Conservation (phyloP, 2,888 invertebrate genomes). For the Lithophane leautieri region DNA sequence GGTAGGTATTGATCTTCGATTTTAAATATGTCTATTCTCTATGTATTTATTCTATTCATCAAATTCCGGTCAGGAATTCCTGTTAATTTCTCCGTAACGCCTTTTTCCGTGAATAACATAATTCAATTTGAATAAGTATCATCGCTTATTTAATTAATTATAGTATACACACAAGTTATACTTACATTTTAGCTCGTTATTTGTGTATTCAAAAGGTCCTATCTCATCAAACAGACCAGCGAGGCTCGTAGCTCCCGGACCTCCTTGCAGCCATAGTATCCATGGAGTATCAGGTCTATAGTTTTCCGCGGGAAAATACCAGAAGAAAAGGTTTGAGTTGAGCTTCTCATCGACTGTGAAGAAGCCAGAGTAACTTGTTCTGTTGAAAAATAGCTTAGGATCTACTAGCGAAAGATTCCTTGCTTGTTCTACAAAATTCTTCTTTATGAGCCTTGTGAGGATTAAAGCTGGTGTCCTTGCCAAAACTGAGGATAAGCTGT, state of each 20-base stretch:
- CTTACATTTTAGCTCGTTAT: constrained; percentile 76
- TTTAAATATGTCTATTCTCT: not conserved
- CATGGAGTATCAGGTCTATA: constrained; percentile 90
- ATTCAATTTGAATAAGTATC: not conserved
- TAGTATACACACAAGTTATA: constrained; percentile 19
- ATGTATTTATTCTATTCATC: constrained; percentile 9
- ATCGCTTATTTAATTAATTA: not conserved
- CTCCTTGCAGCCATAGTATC: constrained; percentile 96
- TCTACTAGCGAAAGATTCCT: constrained; percentile 76
- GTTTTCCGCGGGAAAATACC: constrained; percentile 93
- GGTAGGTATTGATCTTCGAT: not conserved
- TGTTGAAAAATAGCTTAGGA: constrained; percentile 76
- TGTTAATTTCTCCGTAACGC: not conserved
- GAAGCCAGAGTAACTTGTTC: constrained; percentile 88
- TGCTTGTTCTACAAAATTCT: constrained; percentile 74
- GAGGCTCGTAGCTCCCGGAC: constrained; percentile 93
- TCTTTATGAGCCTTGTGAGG: constrained; percentile 77
- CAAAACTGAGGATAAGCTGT: constrained; percentile 64
- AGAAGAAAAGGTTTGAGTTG: constrained; percentile 95
- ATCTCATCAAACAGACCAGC: constrained; percentile 83
- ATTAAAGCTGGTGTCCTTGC: constrained; percentile 73
- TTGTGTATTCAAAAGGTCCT: constrained; percentile 79
- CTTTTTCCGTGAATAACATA: constrained; percentile 15
- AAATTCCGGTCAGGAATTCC: not conserved
- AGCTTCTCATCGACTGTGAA: constrained; percentile 93